A percentile compares a stretch with the other conserved stretches of the same genome.
Conservation (phyloP, 2,797 vertebrate species). For the Holocentrus rufus region DNA sequence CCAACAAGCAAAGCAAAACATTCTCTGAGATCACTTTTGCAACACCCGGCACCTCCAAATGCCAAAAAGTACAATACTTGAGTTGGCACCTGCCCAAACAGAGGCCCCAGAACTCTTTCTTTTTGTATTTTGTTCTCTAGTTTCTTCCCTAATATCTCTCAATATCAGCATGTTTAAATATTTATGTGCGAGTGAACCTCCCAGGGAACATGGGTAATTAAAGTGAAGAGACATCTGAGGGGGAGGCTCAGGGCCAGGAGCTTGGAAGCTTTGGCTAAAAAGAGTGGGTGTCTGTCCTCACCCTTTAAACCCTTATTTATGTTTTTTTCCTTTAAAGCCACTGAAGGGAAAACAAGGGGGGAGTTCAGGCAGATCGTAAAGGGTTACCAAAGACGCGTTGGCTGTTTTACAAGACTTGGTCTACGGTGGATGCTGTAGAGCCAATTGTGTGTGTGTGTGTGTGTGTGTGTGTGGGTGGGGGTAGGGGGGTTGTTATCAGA, state of each 20-base stretch:
- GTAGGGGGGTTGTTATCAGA: too few relatives aligned
- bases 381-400: background rate
- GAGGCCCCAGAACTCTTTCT: slow-evolving; percentile 4
- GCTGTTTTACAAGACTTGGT: background rate
- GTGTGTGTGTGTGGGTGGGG: background rate
- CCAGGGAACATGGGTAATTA: slow-evolving; percentile 50
- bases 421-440: background rate
- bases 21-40: background rate
- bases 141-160: slow-evolving; percentile 33
- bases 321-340: slow-evolving; percentile 1
- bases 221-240: slow-evolving; percentile 50
- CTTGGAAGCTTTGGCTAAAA: slow-evolving; percentile 11
- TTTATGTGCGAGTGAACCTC: slow-evolving; percentile 34
- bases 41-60: background rate
- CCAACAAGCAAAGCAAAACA: background rate
- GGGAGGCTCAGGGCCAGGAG: background rate
- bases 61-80: background rate
- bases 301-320: slow-evolving; percentile 8
- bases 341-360: background rate
- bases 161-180: slow-evolving; percentile 64
- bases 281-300: slow-evolving; percentile 25
- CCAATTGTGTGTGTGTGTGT: too few relatives aligned
- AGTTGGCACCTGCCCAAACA: background rate
- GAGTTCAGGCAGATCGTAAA: slow-evolving; percentile 12
- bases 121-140: background rate